Base-by-base conservation (phyloP, 2,113 vertebrate species). In the Triplophysa tibetana region DNA sequence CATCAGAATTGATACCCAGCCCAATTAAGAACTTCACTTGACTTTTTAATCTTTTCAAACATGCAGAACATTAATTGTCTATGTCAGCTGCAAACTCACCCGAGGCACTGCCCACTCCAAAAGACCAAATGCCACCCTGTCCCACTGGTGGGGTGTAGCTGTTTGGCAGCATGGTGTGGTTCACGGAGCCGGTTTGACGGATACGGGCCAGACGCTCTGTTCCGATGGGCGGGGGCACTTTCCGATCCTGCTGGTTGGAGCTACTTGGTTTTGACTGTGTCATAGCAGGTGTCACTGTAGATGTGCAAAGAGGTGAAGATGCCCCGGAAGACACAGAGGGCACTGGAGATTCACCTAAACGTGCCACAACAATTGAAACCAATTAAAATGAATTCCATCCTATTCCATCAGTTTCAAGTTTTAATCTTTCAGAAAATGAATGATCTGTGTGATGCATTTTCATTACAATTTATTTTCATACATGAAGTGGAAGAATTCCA, bases 111-210 rank as follows among this genome's bases (percentile, higher is more conserved):
- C 97, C 98, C 5, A 98, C 97, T 1, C 97, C 97, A 17, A 99
- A 99, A 29, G 97, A 98, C 98, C 98, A 99, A 85, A 99, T 99
- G 81, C 98, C 98, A 63, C 97, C 96, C 80, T 98, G 97, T 66
- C 98, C 98, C 9, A 99, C 98, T 0, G 97, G 95, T 41, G 97
- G 94, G 0, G 97, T 95, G 89, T 98, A 98, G 92, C 94, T 97
- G 92, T 93, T 96, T 83, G 95, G 95, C 82, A 98, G 83, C 26
- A 97, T 94, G 0, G 96, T 93, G 1, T 96, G 96, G 26, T 97
- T 93, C 80, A 96, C 95, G 0, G 96, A 94, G 52, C 97, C 96
- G n/a, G 96, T 97, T 92, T 99, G 97, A 13, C 98, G 94, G 86
- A 99, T 99, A 12, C 98, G 89, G 29, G 97, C 97, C 69, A 97